These are phyloP conservation scores for Delia radicum DNA, from an alignment of 1,140 invertebrate species.

Conservation along the genomic window DNA sequence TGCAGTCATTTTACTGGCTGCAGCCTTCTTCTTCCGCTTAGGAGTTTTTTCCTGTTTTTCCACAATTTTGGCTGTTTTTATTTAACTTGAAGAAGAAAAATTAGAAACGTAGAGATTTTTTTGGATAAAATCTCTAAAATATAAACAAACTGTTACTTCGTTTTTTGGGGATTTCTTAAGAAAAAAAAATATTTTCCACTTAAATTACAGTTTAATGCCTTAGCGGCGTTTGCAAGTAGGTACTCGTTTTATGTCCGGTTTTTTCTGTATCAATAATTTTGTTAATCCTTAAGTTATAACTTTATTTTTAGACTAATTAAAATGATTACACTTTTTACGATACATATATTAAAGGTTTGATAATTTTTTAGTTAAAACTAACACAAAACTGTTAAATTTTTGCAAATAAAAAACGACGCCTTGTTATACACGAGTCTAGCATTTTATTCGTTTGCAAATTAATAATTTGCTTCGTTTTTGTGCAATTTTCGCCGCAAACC, in stretches of 20 bases:
- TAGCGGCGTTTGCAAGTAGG: slow-evolving; percentile 7
- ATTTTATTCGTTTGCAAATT: not conserved
- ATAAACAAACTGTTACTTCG: not conserved
- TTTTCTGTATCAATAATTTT: slow-evolving; percentile 21
- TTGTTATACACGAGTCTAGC: slow-evolving; percentile 6
- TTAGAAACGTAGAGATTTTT: not conserved
- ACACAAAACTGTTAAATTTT: not conserved
- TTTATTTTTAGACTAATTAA: not conserved
- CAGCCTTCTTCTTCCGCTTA: slow-evolving; percentile 56
- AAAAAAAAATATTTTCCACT: not conserved
- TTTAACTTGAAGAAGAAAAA: slow-evolving; percentile 2
- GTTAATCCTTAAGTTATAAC: not conserved
- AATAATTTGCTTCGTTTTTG: not conserved
- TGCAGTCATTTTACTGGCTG: slow-evolving; percentile 60
- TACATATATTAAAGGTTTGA: not conserved
- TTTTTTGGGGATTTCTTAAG: not conserved
- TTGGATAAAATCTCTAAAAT: not conserved
- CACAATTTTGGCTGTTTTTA: slow-evolving; percentile 55
- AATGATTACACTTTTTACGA: not conserved
- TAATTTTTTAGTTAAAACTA: not conserved
- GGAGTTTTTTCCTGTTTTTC: slow-evolving; percentile 57
- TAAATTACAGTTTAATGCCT: not conserved
- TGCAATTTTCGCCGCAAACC: not conserved
- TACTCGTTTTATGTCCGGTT: slow-evolving; percentile 18
- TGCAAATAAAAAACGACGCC: slow-evolving; percentile 18